Evolutionary conservation across 2,888 invertebrate genomes (phyloP).

Genomic region (Netelia fuscicornis): DNA sequence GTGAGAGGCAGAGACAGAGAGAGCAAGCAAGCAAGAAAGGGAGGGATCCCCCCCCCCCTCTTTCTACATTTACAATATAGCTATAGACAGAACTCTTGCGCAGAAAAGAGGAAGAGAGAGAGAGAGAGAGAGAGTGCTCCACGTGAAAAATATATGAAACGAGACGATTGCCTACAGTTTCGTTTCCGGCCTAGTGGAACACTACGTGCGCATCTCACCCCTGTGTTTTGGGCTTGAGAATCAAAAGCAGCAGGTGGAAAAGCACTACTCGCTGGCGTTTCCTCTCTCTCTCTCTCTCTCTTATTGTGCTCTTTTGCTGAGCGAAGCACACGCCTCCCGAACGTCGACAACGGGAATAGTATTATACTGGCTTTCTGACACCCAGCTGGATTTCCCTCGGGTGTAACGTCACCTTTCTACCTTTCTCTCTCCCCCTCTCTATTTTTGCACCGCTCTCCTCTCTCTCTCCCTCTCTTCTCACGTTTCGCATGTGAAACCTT

Average conservation of each 20-base stretch:
- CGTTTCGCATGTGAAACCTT: slow-evolving; percentile 52
- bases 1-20: neutral
- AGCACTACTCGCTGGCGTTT: slow-evolving; percentile 8
- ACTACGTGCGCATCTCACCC: neutral
- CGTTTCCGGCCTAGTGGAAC: slow-evolving; percentile 31
- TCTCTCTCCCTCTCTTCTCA: slow-evolving; percentile 16
- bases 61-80: too few species aligned
- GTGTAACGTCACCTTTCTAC: slow-evolving; percentile 65
- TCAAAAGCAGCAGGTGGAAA: slow-evolving; percentile 52
- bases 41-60: too few species aligned
- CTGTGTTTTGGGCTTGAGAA: neutral
- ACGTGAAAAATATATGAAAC: slow-evolving; percentile 64
- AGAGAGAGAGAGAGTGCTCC: slow-evolving; percentile 7
- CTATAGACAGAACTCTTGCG: too few species aligned
- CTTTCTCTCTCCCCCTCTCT: slow-evolving; percentile 29
- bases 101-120: too few species aligned
- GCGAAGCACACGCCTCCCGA: slow-evolving; percentile 46
- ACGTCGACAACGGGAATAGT: slow-evolving; percentile 53
- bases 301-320: slow-evolving; percentile 12
- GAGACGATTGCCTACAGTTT: slow-evolving; percentile 55
- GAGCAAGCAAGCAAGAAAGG: too few species aligned
- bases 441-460: neutral
- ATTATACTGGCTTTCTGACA: slow-evolving; percentile 64
- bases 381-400: slow-evolving; percentile 75
- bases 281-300: too few species aligned